Conservation (phyloP, 2,113 vertebrate genomes). For the Leiothrix lutea region DNA sequence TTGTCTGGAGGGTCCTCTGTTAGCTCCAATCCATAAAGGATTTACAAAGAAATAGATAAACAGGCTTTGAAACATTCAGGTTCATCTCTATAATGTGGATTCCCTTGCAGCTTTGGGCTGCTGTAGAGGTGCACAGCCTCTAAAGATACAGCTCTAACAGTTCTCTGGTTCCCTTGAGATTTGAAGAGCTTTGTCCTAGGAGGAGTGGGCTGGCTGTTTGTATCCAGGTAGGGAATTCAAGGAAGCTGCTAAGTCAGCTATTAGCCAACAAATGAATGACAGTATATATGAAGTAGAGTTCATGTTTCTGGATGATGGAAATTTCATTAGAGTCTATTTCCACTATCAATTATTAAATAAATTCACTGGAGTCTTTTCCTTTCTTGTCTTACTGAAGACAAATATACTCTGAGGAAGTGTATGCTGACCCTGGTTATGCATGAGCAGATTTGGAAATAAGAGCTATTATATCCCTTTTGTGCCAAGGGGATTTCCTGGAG, state of each 20-base stretch:
- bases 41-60: not conserved
- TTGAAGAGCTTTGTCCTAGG: not conserved
- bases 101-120: not conserved
- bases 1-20: not conserved
- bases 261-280: conserved; percentile 52
- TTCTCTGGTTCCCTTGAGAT: not conserved
- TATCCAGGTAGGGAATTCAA: conserved; percentile 15
- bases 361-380: conserved; percentile 71
- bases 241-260: conserved; percentile 35
- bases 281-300: conserved; percentile 70
- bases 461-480: conserved; percentile 10
- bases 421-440: conserved; percentile 50
- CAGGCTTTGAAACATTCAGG: not conserved
- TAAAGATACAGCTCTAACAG: not conserved
- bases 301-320: conserved; percentile 86
- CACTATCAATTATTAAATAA: conserved; percentile 92
- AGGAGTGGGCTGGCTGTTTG: not conserved
- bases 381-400: conserved; percentile 44
- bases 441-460: conserved; percentile 56
- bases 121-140: not conserved
- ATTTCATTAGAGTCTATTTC: conserved; percentile 93
- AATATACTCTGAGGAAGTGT: conserved; percentile 49
- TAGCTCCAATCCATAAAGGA: not conserved
- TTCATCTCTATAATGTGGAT: not conserved
- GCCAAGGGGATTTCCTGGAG: conserved; percentile 46